phyloP scores from a whole-genome alignment of 2,113 vertebrate species.

The Taxidea taxus region DNA sequence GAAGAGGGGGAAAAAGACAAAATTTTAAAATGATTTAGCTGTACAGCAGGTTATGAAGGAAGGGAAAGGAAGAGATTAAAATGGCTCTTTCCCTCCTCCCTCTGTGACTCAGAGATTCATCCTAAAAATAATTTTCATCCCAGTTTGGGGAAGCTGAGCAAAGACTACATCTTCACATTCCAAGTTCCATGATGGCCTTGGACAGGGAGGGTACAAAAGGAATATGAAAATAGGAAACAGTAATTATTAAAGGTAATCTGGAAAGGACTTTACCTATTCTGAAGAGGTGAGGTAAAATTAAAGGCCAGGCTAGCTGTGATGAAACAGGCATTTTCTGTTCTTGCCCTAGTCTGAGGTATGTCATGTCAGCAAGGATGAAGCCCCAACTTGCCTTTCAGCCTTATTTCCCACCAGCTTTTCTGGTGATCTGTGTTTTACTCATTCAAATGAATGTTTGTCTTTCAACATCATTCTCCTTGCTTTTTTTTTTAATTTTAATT shows the following conservation, averaged over 20 bases:
- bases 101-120: conserved; percentile 59
- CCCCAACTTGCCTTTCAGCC: background rate
- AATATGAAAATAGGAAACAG: background rate
- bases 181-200: background rate
- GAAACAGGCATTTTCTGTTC: background rate
- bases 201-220: background rate
- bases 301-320: background rate
- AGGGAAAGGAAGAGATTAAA: conserved; percentile 36
- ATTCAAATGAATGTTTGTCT: background rate
- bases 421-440: conserved; percentile 17
- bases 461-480: background rate
- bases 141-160: conserved; percentile 15
- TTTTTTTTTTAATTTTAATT: background rate
- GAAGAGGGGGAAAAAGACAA: background rate
- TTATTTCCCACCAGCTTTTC: background rate
- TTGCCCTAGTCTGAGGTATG: background rate
- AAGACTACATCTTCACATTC: background rate
- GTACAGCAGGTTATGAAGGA: conserved; percentile 29
- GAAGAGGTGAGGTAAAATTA: background rate
- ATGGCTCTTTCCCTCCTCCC: conserved; percentile 55
- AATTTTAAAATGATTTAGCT: conserved; percentile 16
- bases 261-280: background rate
- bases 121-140: conserved; percentile 54
- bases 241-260: background rate
- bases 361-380: conserved; percentile 3